Evolutionary conservation across 2,888 invertebrate species (phyloP), one percentile per base, ranked within the genome.

Genomic region (Agrenia bidenticulata): DNA sequence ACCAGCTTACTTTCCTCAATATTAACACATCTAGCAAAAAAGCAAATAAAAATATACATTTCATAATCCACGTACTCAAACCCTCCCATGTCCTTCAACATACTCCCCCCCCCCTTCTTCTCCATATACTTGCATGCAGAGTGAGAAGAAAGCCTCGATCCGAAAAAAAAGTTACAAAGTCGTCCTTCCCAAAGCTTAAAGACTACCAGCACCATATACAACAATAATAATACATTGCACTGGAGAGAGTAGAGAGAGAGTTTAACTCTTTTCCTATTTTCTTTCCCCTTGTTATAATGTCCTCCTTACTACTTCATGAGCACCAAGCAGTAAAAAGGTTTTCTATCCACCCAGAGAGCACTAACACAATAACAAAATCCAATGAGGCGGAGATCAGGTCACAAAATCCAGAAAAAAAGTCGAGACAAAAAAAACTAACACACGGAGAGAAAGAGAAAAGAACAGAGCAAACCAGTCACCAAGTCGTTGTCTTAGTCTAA

Each of bases 351-450:
- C 45, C 45, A 45, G 19, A 15, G n/a, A 51, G 19, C 23, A 19
- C 51, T 19, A 51, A 19, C 51, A 23, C 21, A 51, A 51, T 19
- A 51, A 51, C 24, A 51, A 19, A 51, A 51, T 51, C 51, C 51
- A 51, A 51, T 51, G 51, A 51, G 51, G 51, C 56, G 62, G 56
- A 56, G 62, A 49, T 62, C 57, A 63, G 32, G 57, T 50, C 63
- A 63, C 57, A 55, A 61, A 61, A 63, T 23, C 54, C 57, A 57
- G 57, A 37, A 32, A 55, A 32, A 32, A 19, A 21, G 32, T n/a
- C 37, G 32, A 55, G 23, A 24, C 23, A 55, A 32, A 55, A 55
- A 32, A 27, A 55, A 55, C 51, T 23, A 21, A 13, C 51, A 51
- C 26, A 19, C 4, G 21, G 5, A 51, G 15, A 51, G 15, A 26